Conservation (phyloP, 2,888 invertebrate genomes). For the Nebria salina region DNA sequence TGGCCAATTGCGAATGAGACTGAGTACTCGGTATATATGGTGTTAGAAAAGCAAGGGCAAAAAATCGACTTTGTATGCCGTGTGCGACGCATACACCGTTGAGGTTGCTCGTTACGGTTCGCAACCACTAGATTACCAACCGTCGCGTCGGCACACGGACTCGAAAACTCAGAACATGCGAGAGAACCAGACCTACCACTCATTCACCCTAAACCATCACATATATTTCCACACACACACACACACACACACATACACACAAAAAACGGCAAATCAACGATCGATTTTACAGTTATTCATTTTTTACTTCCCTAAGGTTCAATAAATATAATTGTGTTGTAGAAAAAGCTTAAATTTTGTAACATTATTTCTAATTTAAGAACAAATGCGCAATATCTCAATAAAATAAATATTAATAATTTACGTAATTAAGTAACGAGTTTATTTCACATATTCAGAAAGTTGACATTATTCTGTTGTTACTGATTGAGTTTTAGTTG, state of each 20-base stretch:
- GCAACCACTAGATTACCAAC: constrained; percentile 28
- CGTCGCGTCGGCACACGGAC: background rate
- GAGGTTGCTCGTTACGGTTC: constrained; percentile 37
- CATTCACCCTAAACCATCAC: no score
- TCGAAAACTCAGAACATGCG: background rate
- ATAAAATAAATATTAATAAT: no score
- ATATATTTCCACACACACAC: background rate
- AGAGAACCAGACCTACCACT: background rate
- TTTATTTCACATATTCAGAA: background rate
- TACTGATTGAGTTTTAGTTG: background rate
- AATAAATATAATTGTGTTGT: background rate
- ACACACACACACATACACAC: background rate
- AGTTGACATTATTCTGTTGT: background rate
- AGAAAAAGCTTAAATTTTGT: background rate
- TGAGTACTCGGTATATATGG: background rate
- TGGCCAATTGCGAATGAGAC: background rate
- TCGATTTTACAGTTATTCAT: background rate
- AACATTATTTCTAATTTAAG: no score
- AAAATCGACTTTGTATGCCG: constrained; percentile 38
- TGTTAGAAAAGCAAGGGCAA: constrained; percentile 3
- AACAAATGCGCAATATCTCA: no score
- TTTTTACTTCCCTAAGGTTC: background rate
- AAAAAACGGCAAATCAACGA: background rate
- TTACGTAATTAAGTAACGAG: no score
- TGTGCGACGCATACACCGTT: constrained; percentile 29